These are phyloP conservation scores for Stenolophus ochropezus DNA, from an alignment of 2,888 invertebrate species.

Conservation along the genomic window DNA sequence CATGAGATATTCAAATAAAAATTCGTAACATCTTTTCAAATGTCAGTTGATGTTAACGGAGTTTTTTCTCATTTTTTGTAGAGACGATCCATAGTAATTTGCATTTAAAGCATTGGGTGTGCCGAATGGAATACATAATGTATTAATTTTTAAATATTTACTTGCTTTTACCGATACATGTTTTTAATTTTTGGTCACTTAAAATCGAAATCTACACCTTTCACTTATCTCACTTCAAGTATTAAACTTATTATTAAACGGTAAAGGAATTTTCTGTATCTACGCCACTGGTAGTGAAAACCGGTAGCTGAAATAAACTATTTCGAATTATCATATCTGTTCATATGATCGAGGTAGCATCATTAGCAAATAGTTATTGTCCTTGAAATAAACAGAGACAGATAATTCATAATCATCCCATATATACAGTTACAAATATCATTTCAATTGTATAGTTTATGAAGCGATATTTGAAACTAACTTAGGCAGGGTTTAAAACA, in stretches of 20 bases:
- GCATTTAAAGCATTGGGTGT: conserved; percentile 40
- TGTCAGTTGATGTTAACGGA: conserved; percentile 17
- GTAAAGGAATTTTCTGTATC: background rate
- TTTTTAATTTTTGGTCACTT: too few species aligned
- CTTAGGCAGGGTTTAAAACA: too few species aligned
- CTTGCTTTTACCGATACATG: too few species aligned
- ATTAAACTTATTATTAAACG: too few species aligned
- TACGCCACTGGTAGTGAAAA: background rate
- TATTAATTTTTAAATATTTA: too few species aligned
- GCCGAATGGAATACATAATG: too few species aligned
- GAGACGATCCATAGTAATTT: conserved; percentile 18
- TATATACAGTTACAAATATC: background rate
- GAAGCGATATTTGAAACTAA: too few species aligned
- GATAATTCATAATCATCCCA: conserved; percentile 2
- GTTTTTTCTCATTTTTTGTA: background rate
- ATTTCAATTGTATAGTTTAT: too few species aligned
- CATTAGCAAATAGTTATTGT: conserved; percentile 14
- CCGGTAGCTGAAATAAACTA: conserved; percentile 39
- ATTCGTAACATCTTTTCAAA: conserved; percentile 35
- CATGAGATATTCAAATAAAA: background rate
- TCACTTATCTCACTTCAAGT: too few species aligned
- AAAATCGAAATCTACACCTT: too few species aligned
- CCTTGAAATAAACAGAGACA: conserved; percentile 16
- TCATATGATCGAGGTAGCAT: conserved; percentile 34
- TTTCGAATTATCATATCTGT: conserved; percentile 40